A percentile compares a stretch with the other conserved stretches of the same genome.
These are phyloP conservation scores for Drosophila nigrodunni DNA, from an alignment of 1,140 invertebrate genomes.

Conservation along the genomic window DNA sequence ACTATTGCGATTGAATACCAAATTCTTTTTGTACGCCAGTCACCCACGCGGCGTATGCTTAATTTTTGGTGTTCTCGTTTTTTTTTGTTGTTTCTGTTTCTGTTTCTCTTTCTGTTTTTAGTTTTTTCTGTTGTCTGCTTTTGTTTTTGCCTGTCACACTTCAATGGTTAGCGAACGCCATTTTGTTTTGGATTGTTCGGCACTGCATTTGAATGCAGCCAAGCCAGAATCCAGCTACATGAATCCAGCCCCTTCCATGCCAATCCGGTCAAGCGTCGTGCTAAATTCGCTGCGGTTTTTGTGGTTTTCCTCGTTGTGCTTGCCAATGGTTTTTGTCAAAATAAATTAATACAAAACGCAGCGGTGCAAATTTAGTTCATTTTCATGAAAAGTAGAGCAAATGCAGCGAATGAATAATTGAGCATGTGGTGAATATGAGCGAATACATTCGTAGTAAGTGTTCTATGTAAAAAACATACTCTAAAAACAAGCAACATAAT, in stretches of 20 bases:
- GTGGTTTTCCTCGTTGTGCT: slow-evolving; percentile 65
- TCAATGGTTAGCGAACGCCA: slow-evolving; percentile 54
- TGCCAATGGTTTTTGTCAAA: slow-evolving; percentile 51
- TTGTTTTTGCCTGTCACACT: slow-evolving; percentile 56
- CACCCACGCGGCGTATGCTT: slow-evolving; percentile 43
- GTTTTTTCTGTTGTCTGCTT: neutral
- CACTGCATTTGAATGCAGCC: slow-evolving; percentile 66
- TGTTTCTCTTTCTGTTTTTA: neutral
- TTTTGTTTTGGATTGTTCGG: slow-evolving; percentile 49
- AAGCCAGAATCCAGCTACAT: slow-evolving; percentile 19
- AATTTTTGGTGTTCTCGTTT: slow-evolving; percentile 57
- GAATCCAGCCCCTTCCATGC: neutral
- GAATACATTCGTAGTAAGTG: slow-evolving; percentile 35
- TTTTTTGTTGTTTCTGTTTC: no score
- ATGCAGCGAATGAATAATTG: slow-evolving; percentile 62
- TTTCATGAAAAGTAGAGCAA: slow-evolving; percentile 52
- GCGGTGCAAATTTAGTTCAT: slow-evolving; percentile 65
- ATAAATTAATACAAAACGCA: slow-evolving; percentile 65
- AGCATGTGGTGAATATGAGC: slow-evolving; percentile 62
- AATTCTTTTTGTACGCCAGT: slow-evolving; percentile 39
- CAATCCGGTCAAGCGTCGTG: slow-evolving; percentile 73
- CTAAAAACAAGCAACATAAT: no score
- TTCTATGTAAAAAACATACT: neutral
- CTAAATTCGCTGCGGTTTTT: slow-evolving; percentile 79
- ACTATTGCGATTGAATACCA: slow-evolving; percentile 30